Conservation (phyloP, 2,797 vertebrate species). For the Cichlasoma orientale region DNA sequence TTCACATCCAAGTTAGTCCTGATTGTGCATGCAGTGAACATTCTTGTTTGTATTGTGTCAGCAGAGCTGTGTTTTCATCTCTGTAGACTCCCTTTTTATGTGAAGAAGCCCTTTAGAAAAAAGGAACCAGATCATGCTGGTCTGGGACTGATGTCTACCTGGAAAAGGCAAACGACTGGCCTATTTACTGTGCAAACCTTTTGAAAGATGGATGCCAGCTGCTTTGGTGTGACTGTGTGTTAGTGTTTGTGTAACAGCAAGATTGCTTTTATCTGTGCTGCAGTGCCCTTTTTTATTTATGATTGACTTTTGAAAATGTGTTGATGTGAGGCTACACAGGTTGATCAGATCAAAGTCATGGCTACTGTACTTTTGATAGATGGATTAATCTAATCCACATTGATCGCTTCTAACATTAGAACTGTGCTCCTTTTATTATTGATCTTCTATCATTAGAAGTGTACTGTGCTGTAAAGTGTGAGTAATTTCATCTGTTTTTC, state of each 20-base stretch:
- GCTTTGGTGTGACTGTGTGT: constrained; percentile 11
- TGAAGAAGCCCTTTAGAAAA: constrained; percentile 37
- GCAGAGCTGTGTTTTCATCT: constrained; percentile 28
- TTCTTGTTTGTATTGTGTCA: neutral
- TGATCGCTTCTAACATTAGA: constrained; percentile 32
- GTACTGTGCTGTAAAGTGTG: neutral
- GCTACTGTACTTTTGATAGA: constrained; percentile 3
- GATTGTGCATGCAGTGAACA: neutral
- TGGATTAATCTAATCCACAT: constrained; percentile 17
- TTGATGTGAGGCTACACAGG: neutral
- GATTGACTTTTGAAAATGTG: constrained; percentile 19
- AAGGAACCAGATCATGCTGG: constrained; percentile 24
- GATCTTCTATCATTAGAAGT: neutral
- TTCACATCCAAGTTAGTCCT: neutral
- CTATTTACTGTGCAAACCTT: constrained; percentile 34
- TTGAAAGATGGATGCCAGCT: constrained; percentile 14
- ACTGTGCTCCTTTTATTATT: neutral
- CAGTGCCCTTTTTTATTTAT: constrained; percentile 28
- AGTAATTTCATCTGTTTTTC: constrained; percentile 18
- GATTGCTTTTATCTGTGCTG: constrained; percentile 1
- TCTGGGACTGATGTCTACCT: constrained; percentile 27
- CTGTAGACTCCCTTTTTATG: constrained; percentile 4
- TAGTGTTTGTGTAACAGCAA: constrained; percentile 5
- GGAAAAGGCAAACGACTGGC: constrained; percentile 44
- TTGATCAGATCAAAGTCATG: constrained; percentile 38